phyloP scores from a whole-genome alignment of 2,888 invertebrate genomes.

The Scaptomyza reducta region DNA sequence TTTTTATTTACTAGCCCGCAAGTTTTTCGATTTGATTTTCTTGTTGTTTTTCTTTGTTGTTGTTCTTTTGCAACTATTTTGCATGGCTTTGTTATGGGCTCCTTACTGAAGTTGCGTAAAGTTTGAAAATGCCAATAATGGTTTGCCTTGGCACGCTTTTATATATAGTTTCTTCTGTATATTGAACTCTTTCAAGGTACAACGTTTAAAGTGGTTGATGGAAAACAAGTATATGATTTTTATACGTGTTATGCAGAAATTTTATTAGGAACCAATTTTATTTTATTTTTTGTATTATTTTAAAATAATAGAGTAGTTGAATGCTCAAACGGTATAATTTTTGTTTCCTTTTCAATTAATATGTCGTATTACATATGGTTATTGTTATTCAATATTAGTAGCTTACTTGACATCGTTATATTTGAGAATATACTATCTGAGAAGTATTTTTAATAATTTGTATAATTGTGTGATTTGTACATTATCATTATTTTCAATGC shows the following conservation, averaged over 20 bases:
- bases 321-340: too few species aligned
- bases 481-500: not conserved
- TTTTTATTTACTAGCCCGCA: conserved; percentile 7
- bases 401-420: not conserved
- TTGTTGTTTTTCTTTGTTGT: conserved; percentile 8
- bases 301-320: too few species aligned
- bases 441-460: not conserved
- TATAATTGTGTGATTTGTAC: not conserved
- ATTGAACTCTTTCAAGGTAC: conserved; percentile 1
- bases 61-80: conserved; percentile 38
- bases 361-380: not conserved
- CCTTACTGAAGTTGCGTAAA: conserved; percentile 24
- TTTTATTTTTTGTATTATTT: too few species aligned
- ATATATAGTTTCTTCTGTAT: not conserved
- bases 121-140: conserved; percentile 24
- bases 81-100: conserved; percentile 31
- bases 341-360: not conserved
- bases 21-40: conserved; percentile 29
- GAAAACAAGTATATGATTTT: too few species aligned
- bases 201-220: not conserved
- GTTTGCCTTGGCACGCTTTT: conserved; percentile 2
- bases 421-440: not conserved
- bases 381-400: too few species aligned
- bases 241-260: too few species aligned
- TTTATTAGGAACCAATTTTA: too few species aligned